Evolutionary conservation across 2,113 vertebrate genomes (phyloP).

Genomic region (Lipophrys pholis): DNA sequence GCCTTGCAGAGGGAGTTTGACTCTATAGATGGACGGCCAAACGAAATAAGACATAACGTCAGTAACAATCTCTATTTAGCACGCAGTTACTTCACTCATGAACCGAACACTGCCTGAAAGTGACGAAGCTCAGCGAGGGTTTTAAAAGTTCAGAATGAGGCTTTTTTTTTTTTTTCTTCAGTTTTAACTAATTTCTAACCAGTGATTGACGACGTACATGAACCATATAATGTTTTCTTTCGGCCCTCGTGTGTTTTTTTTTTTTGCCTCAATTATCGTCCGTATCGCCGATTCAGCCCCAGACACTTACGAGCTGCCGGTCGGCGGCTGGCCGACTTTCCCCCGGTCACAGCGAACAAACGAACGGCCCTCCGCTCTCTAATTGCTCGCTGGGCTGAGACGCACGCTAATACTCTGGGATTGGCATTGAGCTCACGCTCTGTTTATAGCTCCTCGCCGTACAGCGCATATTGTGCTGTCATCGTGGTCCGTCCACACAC

Average conservation of each 20-base stretch:
- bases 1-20: neutral
- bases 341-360: slow-evolving; percentile 31
- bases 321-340: slow-evolving; percentile 37
- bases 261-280: neutral
- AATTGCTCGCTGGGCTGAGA: slow-evolving; percentile 40
- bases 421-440: slow-evolving; percentile 48
- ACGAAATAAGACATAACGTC: slow-evolving; percentile 8
- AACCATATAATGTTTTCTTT: slow-evolving; percentile 19
- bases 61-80: neutral
- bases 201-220: neutral
- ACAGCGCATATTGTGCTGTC: slow-evolving; percentile 61
- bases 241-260: neutral
- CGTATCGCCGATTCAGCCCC: neutral
- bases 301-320: slow-evolving; percentile 22
- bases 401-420: slow-evolving; percentile 11
- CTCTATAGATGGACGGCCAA: neutral
- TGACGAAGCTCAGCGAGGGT: neutral
- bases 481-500: slow-evolving; percentile 61
- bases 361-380: slow-evolving; percentile 21
- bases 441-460: slow-evolving; percentile 46
- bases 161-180: neutral
- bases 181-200: neutral
- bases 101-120: neutral
- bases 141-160: neutral
- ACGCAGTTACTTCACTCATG: neutral